Percentiles rank a stretch among this genome's conserved stretches.
phyloP scores from a whole-genome alignment of 2,113 vertebrate species.

The Amia ocellicauda region DNA sequence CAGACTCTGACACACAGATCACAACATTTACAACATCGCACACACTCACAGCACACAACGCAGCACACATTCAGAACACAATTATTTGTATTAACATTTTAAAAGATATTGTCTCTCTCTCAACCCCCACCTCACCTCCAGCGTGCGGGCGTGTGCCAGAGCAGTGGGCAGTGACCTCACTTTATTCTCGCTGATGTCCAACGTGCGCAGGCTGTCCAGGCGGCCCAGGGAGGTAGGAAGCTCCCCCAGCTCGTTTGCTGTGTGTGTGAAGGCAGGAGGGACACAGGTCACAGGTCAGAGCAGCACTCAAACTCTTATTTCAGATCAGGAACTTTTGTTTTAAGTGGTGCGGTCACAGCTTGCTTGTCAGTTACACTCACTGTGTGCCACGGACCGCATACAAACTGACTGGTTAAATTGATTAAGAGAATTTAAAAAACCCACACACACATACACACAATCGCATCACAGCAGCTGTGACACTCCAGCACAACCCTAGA shows the following conservation, averaged over 20 bases:
- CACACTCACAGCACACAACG: slow-evolving; percentile 7
- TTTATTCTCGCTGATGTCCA: slow-evolving; percentile 78
- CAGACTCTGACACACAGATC: slow-evolving; percentile 65
- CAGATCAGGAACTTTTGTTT: too few relatives aligned
- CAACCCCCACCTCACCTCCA: slow-evolving; percentile 77
- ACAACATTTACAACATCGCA: slow-evolving; percentile 25
- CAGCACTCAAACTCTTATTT: not conserved
- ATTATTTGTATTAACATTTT: not conserved
- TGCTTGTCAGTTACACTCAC: too few relatives aligned
- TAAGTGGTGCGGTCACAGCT: too few relatives aligned
- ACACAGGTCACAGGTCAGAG: not conserved
- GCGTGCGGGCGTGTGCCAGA: slow-evolving; percentile 70
- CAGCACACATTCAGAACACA: not conserved
- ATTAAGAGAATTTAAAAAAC: not conserved
- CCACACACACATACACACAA: not conserved
- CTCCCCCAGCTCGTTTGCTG: slow-evolving; percentile 79
- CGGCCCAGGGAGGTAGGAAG: slow-evolving; percentile 63
- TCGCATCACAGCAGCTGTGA: too few relatives aligned
- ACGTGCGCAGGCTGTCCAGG: slow-evolving; percentile 73
- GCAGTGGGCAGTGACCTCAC: slow-evolving; percentile 68
- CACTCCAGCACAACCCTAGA: too few relatives aligned
- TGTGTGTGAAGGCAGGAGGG: too few relatives aligned
- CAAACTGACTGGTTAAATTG: too few relatives aligned
- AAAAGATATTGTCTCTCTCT: too few relatives aligned
- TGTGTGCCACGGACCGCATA: too few relatives aligned